Base-by-base conservation (phyloP, 2,797 vertebrate species). In the Fistularia tabacaria region DNA sequence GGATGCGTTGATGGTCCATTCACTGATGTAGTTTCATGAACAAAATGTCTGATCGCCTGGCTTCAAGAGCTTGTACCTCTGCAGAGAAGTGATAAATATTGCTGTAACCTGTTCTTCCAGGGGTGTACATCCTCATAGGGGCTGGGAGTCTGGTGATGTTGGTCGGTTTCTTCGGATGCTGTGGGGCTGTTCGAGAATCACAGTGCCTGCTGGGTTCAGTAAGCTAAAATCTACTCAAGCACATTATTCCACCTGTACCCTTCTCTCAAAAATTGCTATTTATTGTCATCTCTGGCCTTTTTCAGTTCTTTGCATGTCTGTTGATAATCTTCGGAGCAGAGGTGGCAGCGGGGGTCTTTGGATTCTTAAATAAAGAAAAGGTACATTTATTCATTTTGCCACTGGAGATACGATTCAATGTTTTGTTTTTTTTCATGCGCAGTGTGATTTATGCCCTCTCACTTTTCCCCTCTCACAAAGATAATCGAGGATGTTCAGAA, bases 281-380 rank as follows among this genome's bases (percentile, higher is more conserved):
- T 1, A 9, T 8, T 52, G 7, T 49, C 3, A 41, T 37, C 1
- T 41, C 13, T 57, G 38, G 38, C 46, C 12, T 38, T 4, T 36
- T 25, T 46, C 82, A 99, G 97, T 99, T 99, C 85, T 98, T 99
- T 71, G 88, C 94, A 68, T 98, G 94, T 66, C 90, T 99, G 38
- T 71, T 99, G 85, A 94, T 98, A 82, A 97, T 99, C 87, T 98
- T 99, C 79, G 95, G 94, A 38, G 93, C 96, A 41, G 97, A 99
- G 84, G 82, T 99, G 61, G 94, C 96, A 40, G 94, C 95, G 47
- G 96, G 96, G 41, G 95, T 98, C 53, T 97, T 98, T 88, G 94
- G 95, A 55, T 99, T 98, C 82, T 70, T 98, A 64, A 97, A 94
- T 86, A 99, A 96, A 87, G 90, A 92, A 15, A 87, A 89, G 88